These are phyloP conservation scores for Motacilla alba DNA, from an alignment of 2,113 vertebrate species.

Conservation along the genomic window DNA sequence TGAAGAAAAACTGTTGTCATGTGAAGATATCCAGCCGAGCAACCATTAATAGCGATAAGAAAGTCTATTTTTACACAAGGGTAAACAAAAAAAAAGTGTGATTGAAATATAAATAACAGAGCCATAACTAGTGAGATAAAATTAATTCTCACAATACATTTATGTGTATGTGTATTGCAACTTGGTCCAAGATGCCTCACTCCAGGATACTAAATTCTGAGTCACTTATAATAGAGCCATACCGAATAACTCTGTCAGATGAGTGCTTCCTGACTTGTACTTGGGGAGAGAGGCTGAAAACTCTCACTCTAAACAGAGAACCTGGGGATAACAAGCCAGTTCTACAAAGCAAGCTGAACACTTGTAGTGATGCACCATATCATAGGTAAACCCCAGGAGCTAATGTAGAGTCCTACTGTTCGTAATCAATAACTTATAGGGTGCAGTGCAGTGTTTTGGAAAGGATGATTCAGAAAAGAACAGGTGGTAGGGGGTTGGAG, in stretches of 20 bases:
- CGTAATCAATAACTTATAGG: background rate
- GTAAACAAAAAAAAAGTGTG: background rate
- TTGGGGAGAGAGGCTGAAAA: background rate
- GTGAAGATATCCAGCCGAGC: background rate
- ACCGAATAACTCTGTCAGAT: background rate
- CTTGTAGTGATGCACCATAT: background rate
- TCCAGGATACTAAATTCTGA: background rate
- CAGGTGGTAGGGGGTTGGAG: background rate
- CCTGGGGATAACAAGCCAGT: background rate
- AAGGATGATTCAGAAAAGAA: background rate
- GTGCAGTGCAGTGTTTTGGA: background rate
- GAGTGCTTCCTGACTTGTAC: background rate
- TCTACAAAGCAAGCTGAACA: background rate
- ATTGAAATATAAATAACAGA: background rate
- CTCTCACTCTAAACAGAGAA: background rate
- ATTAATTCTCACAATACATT: background rate
- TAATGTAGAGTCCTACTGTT: background rate
- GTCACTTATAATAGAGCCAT: background rate
- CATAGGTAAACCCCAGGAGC: background rate
- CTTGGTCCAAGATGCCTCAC: background rate
- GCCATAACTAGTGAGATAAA: background rate
- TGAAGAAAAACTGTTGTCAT: slow-evolving; percentile 10
- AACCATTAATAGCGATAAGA: background rate
- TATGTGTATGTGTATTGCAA: background rate
- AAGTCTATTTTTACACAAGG: background rate